A percentile compares a stretch with the other conserved stretches of the same genome.
Conservation (phyloP, 2,888 invertebrate species). For the Seira ritae region DNA sequence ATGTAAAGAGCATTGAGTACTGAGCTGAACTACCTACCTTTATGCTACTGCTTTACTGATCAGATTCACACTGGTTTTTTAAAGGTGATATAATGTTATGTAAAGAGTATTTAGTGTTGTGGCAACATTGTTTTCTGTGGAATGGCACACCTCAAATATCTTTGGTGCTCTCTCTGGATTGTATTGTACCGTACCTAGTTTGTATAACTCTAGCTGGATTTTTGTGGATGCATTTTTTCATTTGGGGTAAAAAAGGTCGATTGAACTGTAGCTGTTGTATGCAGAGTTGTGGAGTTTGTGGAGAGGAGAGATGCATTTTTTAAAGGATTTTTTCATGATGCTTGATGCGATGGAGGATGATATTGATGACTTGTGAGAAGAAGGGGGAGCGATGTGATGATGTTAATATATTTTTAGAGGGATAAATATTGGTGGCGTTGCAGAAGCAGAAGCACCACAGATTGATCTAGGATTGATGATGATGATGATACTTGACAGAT, state of each 20-base stretch:
- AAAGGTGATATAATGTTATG: too few relatives aligned
- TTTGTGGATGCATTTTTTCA: not conserved
- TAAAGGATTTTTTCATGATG: not conserved
- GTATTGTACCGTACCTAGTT: not conserved
- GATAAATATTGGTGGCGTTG: not conserved
- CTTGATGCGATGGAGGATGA: too few relatives aligned
- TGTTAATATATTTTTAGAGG: too few relatives aligned
- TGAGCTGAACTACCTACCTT: not conserved
- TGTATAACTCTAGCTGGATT: not conserved
- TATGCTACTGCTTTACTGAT: not conserved
- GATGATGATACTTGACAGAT: too few relatives aligned
- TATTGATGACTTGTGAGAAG: not conserved
- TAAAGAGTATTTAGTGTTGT: not conserved
- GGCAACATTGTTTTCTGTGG: not conserved
- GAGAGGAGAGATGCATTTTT: slow-evolving; percentile 10
- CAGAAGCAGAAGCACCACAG: too few relatives aligned
- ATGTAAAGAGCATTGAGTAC: too few relatives aligned
- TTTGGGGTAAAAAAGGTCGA: not conserved
- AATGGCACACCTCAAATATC: not conserved
- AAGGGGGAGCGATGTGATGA: not conserved
- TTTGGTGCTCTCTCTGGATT: not conserved
- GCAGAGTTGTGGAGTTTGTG: not conserved
- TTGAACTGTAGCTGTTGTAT: not conserved
- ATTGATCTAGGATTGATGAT: too few relatives aligned
- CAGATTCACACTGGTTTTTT: too few relatives aligned